phyloP scores from a whole-genome alignment of 2,888 invertebrate genomes.

The Heliconius aoede region DNA sequence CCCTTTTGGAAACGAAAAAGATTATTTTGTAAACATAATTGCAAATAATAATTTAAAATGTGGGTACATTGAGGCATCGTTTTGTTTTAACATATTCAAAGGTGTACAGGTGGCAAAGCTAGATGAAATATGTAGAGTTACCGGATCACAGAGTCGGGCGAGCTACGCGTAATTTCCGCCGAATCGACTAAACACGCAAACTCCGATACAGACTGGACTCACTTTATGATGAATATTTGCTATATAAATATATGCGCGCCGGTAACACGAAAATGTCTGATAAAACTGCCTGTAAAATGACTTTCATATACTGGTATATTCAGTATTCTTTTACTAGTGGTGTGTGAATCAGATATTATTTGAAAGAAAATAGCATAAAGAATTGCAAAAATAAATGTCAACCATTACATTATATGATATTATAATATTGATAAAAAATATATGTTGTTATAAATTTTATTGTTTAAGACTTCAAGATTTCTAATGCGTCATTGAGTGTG shows the following conservation, averaged over 20 bases:
- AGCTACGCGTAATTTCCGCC: slow-evolving; percentile 64
- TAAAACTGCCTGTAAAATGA: background rate
- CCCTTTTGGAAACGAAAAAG: background rate
- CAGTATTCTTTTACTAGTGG: no score
- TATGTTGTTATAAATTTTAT: no score
- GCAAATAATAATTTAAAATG: background rate
- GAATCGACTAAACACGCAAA: slow-evolving; percentile 41
- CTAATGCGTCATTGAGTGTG: no score
- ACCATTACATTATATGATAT: no score
- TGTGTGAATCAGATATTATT: no score
- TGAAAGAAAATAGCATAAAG: no score
- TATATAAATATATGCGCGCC: background rate
- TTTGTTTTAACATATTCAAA: slow-evolving; percentile 4
- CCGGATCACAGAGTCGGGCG: slow-evolving; percentile 52
- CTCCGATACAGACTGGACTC: slow-evolving; percentile 18
- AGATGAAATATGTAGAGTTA: slow-evolving; percentile 47
- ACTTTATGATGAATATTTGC: background rate
- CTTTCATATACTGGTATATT: background rate
- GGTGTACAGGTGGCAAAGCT: slow-evolving; percentile 19
- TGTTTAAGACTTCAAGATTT: no score
- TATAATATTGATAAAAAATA: no score
- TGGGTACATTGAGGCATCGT: background rate
- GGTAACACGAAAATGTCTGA: no score
- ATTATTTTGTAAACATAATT: background rate
- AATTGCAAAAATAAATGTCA: no score